Conservation (phyloP, 2,888 invertebrate species). For the Cenopis cana region DNA sequence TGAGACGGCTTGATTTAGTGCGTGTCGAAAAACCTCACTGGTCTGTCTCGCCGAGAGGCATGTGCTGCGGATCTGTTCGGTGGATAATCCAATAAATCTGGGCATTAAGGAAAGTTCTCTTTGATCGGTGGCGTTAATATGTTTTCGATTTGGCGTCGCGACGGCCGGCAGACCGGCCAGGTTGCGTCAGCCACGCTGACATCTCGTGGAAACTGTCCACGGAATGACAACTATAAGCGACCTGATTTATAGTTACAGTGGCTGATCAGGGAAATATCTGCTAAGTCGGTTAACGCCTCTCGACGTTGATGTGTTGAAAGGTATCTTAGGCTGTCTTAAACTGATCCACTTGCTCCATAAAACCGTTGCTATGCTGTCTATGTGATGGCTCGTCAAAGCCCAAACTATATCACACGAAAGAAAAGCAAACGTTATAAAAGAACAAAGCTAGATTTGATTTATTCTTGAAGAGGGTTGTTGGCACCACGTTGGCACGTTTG, state of each 20-base stretch:
- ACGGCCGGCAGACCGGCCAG: slow-evolving; percentile 67
- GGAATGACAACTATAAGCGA: slow-evolving; percentile 67
- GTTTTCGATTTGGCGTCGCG: slow-evolving; percentile 76
- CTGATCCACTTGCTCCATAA: not conserved
- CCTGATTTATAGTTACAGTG: slow-evolving; percentile 64
- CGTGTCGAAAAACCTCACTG: slow-evolving; percentile 46
- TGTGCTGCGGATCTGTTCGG: slow-evolving; percentile 50
- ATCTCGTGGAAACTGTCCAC: slow-evolving; percentile 68
- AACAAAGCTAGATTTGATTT: slow-evolving; percentile 38
- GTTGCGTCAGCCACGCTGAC: slow-evolving; percentile 72
- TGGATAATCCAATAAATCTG: slow-evolving; percentile 62
- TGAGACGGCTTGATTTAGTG: slow-evolving; percentile 39
- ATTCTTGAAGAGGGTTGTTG: slow-evolving; percentile 31
- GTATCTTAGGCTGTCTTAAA: slow-evolving; percentile 15
- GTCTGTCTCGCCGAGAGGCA: slow-evolving; percentile 50
- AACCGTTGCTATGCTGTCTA: slow-evolving; percentile 2
- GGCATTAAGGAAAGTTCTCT: slow-evolving; percentile 68
- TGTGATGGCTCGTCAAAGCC: slow-evolving; percentile 7
- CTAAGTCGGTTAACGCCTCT: slow-evolving; percentile 57
- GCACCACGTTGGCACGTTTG: slow-evolving; percentile 36
- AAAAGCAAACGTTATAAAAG: slow-evolving; percentile 12
- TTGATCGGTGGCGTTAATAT: slow-evolving; percentile 79
- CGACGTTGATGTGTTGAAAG: slow-evolving; percentile 58
- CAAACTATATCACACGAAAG: not conserved
- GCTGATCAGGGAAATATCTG: slow-evolving; percentile 63